Evolutionary conservation across 2,797 vertebrate genomes (phyloP).

Genomic region (Urophycis tenuis): DNA sequence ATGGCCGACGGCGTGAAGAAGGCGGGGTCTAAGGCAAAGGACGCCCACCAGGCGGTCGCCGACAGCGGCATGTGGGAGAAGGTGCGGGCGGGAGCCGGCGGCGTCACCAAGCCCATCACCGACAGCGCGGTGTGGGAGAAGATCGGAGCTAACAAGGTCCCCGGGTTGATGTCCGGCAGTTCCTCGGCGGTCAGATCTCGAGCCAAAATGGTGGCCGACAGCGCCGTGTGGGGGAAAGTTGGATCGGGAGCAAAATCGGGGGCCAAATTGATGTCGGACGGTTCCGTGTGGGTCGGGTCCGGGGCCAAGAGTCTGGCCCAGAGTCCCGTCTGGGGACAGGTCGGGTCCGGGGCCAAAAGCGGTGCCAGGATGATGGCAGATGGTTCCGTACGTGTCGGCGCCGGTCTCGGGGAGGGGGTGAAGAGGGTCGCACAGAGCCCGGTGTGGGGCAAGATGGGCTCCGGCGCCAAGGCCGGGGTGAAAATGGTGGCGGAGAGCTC

Average conservation of each 20-base stretch:
- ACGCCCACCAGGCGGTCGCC: constrained; percentile 46
- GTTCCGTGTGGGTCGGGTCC: constrained; percentile 43
- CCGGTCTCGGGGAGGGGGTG: constrained; percentile 45
- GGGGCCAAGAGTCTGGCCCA: constrained; percentile 55
- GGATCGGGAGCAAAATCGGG: constrained; percentile 47
- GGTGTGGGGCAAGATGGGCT: constrained; percentile 55
- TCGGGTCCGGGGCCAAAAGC: constrained; percentile 50
- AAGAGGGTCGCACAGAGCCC: constrained; percentile 59
- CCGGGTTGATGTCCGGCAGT: constrained; percentile 46
- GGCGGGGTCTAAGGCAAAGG: constrained; percentile 40
- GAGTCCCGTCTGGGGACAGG: constrained; percentile 57
- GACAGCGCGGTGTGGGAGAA: neutral
- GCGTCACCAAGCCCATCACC: neutral
- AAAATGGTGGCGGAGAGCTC: constrained; percentile 57
- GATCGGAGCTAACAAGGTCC: constrained; percentile 45
- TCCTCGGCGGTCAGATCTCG: constrained; percentile 54
- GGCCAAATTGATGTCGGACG: constrained; percentile 43
- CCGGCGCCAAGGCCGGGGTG: constrained; percentile 52
- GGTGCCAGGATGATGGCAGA: constrained; percentile 54
- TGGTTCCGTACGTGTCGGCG: constrained; percentile 39
- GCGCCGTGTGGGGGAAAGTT: constrained; percentile 57
- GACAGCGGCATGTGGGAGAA: constrained; percentile 1
- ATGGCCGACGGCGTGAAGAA: constrained; percentile 46
- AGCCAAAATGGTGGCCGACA: constrained; percentile 46
- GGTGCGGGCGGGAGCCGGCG: neutral